Evolutionary conservation across 2,888 invertebrate genomes (phyloP).

Genomic region (Scaptomyza caliginosa): DNA sequence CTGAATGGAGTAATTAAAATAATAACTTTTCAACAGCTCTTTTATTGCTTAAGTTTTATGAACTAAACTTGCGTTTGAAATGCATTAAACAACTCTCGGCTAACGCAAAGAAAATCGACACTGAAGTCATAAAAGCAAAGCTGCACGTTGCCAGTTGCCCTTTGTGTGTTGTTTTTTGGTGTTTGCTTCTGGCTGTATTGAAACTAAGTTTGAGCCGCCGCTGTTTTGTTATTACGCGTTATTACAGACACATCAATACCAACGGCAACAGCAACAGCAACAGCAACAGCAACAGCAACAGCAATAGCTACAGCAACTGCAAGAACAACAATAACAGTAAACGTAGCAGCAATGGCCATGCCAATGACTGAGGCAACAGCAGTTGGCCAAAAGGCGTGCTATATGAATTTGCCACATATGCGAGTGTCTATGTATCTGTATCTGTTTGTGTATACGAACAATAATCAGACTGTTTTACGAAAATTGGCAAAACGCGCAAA

Average conservation of each 20-base stretch:
- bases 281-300: constrained; percentile 8
- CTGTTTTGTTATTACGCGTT: constrained; percentile 69
- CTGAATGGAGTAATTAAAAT: not conserved
- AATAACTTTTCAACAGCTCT: not conserved
- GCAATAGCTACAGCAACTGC: constrained; percentile 32
- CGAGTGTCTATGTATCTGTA: not conserved
- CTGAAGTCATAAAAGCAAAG: constrained; percentile 58
- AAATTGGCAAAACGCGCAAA: constrained; percentile 72
- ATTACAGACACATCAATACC: constrained; percentile 57
- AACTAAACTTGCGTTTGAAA: not conserved
- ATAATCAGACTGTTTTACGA: constrained; percentile 68
- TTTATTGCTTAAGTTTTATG: not conserved
- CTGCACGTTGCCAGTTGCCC: constrained; percentile 60
- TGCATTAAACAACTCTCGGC: constrained; percentile 38
- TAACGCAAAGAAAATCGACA: constrained; percentile 19
- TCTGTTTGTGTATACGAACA: constrained; percentile 39
- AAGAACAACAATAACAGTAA: constrained; percentile 27
- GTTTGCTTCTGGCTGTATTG: constrained; percentile 64
- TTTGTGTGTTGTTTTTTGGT: constrained; percentile 49
- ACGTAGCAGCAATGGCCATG: constrained; percentile 24
- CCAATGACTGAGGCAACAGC: constrained; percentile 52
- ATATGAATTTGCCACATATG: constrained; percentile 26
- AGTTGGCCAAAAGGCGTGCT: constrained; percentile 54
- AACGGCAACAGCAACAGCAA: constrained; percentile 19
- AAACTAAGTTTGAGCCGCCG: constrained; percentile 42